phyloP scores from a whole-genome alignment of 2,797 vertebrate species.

The Margarornis squamiger region DNA sequence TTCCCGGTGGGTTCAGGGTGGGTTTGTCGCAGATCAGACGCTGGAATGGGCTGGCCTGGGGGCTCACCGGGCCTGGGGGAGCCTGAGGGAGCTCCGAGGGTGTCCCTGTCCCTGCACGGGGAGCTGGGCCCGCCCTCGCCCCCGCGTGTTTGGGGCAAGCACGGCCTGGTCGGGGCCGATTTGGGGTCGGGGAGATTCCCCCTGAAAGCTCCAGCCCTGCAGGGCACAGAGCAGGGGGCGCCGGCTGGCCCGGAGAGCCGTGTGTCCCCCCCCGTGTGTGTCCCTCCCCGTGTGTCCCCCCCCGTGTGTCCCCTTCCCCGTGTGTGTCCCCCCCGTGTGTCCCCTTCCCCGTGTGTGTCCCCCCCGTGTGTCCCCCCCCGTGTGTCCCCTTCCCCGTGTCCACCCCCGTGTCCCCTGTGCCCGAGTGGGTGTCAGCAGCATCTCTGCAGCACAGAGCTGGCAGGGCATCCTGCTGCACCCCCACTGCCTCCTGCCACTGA shows the following conservation, averaged over 20 bases:
- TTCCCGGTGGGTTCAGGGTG: neutral
- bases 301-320: too few relatives aligned
- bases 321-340: too few relatives aligned
- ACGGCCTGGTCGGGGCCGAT: neutral
- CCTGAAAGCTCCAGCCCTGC: neutral
- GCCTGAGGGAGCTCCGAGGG: too few relatives aligned
- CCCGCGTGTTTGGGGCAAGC: neutral
- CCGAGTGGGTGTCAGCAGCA: neutral
- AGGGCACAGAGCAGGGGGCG: rapidly evolving
- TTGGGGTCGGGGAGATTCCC: neutral
- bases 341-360: too few relatives aligned
- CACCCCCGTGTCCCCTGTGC: too few relatives aligned
- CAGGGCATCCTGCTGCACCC: neutral
- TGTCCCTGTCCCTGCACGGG: rapidly evolving
- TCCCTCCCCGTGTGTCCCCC: too few relatives aligned
- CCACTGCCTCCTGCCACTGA: neutral
- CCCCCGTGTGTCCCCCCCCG: too few relatives aligned
- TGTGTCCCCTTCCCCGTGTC: too few relatives aligned
- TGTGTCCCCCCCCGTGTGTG: too few relatives aligned
- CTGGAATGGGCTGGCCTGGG: neutral
- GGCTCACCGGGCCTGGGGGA: neutral
- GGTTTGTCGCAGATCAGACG: neutral
- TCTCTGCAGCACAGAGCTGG: neutral
- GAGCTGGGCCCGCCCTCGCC: rapidly evolving
- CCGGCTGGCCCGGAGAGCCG: neutral